These are phyloP conservation scores for Smutsia gigantea DNA, from an alignment of 2,797 vertebrate species.

Conservation along the genomic window DNA sequence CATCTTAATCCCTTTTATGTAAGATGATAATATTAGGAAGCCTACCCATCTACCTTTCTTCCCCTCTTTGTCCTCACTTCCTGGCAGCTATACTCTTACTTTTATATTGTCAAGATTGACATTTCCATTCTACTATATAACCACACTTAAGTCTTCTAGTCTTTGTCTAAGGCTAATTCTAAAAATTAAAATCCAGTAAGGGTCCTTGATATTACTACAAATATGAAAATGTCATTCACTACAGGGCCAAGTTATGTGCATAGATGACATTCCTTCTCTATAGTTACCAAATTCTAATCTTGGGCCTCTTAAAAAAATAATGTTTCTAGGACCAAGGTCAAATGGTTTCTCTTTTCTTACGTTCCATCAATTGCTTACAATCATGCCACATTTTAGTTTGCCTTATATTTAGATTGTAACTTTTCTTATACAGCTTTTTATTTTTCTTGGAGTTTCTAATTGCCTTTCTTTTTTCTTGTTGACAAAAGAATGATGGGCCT, in stretches of 20 bases:
- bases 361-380: conserved; percentile 34
- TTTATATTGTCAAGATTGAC: neutral
- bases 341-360: conserved; percentile 54
- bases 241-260: neutral
- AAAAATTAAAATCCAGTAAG: conserved; percentile 12
- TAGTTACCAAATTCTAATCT: neutral
- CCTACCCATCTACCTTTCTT: neutral
- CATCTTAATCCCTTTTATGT: conserved; percentile 35
- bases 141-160: conserved; percentile 13
- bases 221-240: neutral
- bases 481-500: conserved; percentile 65
- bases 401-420: conserved; percentile 54
- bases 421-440: conserved; percentile 50
- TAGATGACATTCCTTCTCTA: neutral
- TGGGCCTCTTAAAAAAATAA: neutral
- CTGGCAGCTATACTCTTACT: neutral
- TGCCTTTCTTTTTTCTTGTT: conserved; percentile 71
- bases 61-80: conserved; percentile 6
- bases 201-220: neutral
- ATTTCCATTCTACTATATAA: conserved; percentile 5
- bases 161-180: conserved; percentile 49
- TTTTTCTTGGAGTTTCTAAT: conserved; percentile 65
- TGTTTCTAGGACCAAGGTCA: neutral
- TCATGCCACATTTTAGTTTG: conserved; percentile 52
- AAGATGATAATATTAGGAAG: neutral